Evolutionary conservation across 2,888 invertebrate species (phyloP).

Genomic region (Cryptocheilus praepositus): DNA sequence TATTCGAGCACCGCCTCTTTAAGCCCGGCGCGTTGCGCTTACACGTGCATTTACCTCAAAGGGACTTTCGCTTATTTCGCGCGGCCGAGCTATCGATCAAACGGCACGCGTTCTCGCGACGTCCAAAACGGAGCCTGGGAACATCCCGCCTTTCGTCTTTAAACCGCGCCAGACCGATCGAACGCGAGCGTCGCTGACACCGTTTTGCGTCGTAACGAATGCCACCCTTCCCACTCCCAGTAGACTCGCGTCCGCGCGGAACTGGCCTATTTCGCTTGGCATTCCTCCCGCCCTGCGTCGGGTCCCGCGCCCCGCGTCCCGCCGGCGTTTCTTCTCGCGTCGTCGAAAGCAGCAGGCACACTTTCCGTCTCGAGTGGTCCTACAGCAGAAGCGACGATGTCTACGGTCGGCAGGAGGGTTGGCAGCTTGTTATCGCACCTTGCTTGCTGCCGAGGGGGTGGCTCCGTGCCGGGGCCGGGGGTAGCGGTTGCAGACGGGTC

Average conservation of each 20-base stretch:
- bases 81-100: conserved; percentile 2
- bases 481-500: conserved; percentile 50
- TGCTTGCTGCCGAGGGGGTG: conserved; percentile 27
- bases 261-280: conserved; percentile 2
- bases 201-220: background rate
- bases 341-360: conserved; percentile 54
- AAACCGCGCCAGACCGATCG: too few relatives aligned
- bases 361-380: conserved; percentile 67
- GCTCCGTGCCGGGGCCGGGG: background rate
- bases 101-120: conserved; percentile 2
- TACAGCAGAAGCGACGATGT: conserved; percentile 60
- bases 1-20: conserved; percentile 51
- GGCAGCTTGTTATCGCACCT: conserved; percentile 69
- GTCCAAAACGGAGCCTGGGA: too few relatives aligned
- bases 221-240: background rate
- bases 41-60: conserved; percentile 44
- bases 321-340: conserved; percentile 56
- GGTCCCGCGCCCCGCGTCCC: conserved; percentile 24
- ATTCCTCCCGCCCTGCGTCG: conserved; percentile 16
- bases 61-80: conserved; percentile 39
- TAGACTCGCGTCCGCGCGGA: background rate
- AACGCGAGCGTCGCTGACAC: background rate
- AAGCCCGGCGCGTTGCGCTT: conserved; percentile 45
- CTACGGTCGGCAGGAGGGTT: conserved; percentile 46
- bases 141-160: too few relatives aligned